Evolutionary conservation across 2,113 vertebrate species (phyloP).

Genomic region (Serilophus lunatus): DNA sequence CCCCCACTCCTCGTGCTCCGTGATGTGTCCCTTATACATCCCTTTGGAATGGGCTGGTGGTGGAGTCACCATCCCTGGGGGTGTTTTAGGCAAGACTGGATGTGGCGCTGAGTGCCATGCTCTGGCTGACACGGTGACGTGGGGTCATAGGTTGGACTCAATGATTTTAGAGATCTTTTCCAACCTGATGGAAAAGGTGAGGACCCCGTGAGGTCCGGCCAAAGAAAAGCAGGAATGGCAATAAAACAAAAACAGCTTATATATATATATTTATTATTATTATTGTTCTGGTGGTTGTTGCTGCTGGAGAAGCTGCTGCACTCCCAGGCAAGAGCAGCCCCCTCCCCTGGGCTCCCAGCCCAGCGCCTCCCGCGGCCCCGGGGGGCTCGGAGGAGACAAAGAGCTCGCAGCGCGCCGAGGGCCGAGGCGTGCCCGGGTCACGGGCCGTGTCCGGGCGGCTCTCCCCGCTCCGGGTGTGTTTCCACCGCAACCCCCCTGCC

Average conservation of each 20-base stretch:
- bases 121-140: rapidly evolving
- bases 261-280: too few species aligned
- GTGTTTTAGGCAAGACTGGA: not conserved
- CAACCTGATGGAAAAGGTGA: too few species aligned
- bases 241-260: too few species aligned
- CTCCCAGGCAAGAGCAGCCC: not conserved
- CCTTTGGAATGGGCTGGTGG: not conserved
- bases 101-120: rapidly evolving
- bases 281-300: too few species aligned
- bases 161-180: not conserved
- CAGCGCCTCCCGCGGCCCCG: not conserved
- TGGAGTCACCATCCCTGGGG: not conserved
- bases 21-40: rapidly evolving
- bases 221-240: not conserved
- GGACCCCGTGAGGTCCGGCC: not conserved
- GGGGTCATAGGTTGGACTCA: rapidly evolving
- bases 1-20: not conserved
- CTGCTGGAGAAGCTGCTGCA: not conserved
- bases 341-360: not conserved
- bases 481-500: too few species aligned
- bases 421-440: rapidly evolving
- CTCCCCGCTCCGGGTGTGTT: rapidly evolving
- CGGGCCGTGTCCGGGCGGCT: not conserved
- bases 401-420: not conserved
- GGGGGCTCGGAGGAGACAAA: not conserved